phyloP scores from a whole-genome alignment of 2,113 vertebrate species.

The Acrocephalus kingi region DNA sequence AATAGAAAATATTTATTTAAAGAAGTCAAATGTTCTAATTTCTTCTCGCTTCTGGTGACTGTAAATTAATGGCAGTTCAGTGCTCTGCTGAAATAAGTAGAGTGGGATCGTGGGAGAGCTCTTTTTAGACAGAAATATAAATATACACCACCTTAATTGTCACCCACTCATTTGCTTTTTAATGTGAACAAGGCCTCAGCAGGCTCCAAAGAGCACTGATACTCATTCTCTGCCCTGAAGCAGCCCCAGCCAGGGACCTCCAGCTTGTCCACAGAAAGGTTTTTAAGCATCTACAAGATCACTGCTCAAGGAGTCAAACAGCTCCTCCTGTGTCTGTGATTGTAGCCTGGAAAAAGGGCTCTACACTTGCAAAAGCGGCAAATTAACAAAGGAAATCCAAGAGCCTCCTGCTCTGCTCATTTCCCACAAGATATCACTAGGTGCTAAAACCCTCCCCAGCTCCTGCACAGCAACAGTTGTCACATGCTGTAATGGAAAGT shows the following conservation, averaged over 20 bases:
- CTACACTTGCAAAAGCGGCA: background rate
- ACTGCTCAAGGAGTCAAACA: background rate
- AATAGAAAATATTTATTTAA: conserved; percentile 1
- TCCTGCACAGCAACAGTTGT: background rate
- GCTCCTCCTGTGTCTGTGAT: background rate
- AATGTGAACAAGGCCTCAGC: background rate
- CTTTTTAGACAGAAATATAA: conserved; percentile 20
- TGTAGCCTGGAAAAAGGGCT: background rate
- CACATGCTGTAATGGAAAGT: background rate
- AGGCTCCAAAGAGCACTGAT: background rate
- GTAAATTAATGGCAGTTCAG: background rate
- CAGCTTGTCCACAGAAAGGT: background rate
- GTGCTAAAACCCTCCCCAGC: background rate
- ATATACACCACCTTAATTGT: background rate
- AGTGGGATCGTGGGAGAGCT: background rate
- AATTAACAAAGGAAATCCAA: background rate
- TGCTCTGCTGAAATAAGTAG: background rate
- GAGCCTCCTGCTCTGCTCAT: background rate
- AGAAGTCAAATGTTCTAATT: background rate
- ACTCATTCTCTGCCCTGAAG: background rate
- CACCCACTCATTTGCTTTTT: background rate
- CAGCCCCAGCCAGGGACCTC: background rate
- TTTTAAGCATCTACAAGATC: background rate
- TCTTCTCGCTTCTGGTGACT: background rate
- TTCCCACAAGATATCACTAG: rapidly evolving